Conservation (phyloP, 92 coral and sea anemone genomes). For the Palythoa caribaeorum region DNA sequence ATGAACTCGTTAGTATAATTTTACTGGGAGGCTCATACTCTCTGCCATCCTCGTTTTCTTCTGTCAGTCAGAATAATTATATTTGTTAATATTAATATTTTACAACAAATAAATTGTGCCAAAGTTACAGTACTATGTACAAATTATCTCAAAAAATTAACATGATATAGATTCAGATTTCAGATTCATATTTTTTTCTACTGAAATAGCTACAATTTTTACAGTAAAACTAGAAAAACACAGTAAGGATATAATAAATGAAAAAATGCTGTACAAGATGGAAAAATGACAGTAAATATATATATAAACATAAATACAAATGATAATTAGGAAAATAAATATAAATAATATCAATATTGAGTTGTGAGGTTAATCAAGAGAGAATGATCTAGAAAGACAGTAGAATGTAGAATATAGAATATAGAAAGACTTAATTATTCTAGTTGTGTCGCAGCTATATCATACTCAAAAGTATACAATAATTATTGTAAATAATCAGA, state of each 20-base stretch:
- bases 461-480: not conserved
- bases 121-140: not conserved
- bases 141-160: not conserved
- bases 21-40: constrained; percentile 1
- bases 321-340: no score
- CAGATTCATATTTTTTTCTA: no score
- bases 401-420: not conserved
- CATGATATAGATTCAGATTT: not conserved
- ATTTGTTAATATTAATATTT: constrained; percentile 5
- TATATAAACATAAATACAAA: no score
- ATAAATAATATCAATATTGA: no score
- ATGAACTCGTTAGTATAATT: not conserved
- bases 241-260: no score
- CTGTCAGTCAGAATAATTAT: constrained; percentile 1
- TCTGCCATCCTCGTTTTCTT: constrained; percentile 3
- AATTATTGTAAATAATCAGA: not conserved
- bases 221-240: no score
- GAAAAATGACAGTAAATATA: no score
- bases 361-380: no score
- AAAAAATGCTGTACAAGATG: no score
- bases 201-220: no score
- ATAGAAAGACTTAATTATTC: not conserved
- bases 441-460: not conserved
- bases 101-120: not conserved
- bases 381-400: no score